Evolutionary conservation across 2,888 invertebrate genomes (phyloP).

Genomic region (Diaperis boleti): DNA sequence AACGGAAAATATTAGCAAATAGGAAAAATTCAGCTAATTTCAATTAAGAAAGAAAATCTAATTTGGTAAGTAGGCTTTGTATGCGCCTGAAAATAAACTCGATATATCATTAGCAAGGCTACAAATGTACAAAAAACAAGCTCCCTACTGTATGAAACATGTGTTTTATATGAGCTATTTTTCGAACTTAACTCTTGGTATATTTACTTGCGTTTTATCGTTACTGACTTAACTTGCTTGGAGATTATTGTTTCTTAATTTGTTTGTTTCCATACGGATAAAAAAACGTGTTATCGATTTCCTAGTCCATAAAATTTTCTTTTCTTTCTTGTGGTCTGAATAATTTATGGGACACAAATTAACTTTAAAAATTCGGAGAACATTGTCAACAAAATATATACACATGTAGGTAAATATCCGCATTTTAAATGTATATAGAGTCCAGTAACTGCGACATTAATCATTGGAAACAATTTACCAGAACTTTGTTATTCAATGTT

Average conservation of each 20-base stretch:
- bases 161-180: slow-evolving; percentile 44
- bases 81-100: slow-evolving; percentile 52
- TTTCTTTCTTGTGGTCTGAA: not conserved
- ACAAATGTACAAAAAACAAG: slow-evolving; percentile 38
- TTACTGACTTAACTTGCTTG: slow-evolving; percentile 35
- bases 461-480: slow-evolving; percentile 10
- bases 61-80: slow-evolving; percentile 52
- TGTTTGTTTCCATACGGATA: slow-evolving; percentile 26
- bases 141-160: slow-evolving; percentile 41
- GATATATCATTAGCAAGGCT: slow-evolving; percentile 50
- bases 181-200: slow-evolving; percentile 40
- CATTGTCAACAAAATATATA: not conserved
- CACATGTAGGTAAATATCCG: not conserved
- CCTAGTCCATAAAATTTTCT: not conserved
- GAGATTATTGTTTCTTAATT: slow-evolving; percentile 34
- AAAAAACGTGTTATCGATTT: not conserved
- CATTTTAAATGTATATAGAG: slow-evolving; percentile 20
- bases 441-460: slow-evolving; percentile 15
- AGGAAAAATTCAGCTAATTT: slow-evolving; percentile 33
- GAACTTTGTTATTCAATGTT: slow-evolving; percentile 8
- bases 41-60: slow-evolving; percentile 51
- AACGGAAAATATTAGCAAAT: not conserved
- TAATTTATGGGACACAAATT: not conserved
- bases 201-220: slow-evolving; percentile 43
- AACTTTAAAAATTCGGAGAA: not conserved